phyloP scores from a whole-genome alignment of 2,113 vertebrate genomes.

The Zosterops hypoxanthus region DNA sequence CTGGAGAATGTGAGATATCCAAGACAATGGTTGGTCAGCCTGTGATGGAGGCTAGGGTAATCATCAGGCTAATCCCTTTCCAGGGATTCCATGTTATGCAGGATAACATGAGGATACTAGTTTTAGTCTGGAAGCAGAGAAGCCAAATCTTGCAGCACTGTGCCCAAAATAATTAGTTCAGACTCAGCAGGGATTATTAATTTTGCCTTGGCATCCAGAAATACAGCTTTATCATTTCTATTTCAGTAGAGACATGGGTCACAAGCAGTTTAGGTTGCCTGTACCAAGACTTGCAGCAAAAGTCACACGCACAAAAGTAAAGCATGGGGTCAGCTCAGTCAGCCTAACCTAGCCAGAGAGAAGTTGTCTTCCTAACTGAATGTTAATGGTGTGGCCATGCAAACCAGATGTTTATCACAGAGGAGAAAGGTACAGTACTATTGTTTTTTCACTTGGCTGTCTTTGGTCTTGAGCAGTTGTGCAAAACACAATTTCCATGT shows the following conservation, averaged over 20 bases:
- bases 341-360: not conserved
- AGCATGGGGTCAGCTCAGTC: not conserved
- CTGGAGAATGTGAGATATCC: not conserved
- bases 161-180: not conserved
- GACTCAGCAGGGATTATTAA: not conserved
- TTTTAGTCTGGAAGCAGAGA: not conserved
- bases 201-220: not conserved
- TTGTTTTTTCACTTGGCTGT: not conserved
- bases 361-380: not conserved
- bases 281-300: not conserved
- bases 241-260: not conserved
- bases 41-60: not conserved
- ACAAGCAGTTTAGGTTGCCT: not conserved
- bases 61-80: not conserved
- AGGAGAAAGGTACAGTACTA: not conserved
- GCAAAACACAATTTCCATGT: accelerated
- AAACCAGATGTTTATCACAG: not conserved
- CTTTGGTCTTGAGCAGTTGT: not conserved
- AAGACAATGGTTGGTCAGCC: not conserved
- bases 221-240: not conserved
- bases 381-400: not conserved
- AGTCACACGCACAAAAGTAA: not conserved
- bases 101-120: not conserved
- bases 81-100: not conserved
- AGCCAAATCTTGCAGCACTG: not conserved